phyloP scores from a whole-genome alignment of 2,888 invertebrate species.

The Phanerotoma sp. region DNA sequence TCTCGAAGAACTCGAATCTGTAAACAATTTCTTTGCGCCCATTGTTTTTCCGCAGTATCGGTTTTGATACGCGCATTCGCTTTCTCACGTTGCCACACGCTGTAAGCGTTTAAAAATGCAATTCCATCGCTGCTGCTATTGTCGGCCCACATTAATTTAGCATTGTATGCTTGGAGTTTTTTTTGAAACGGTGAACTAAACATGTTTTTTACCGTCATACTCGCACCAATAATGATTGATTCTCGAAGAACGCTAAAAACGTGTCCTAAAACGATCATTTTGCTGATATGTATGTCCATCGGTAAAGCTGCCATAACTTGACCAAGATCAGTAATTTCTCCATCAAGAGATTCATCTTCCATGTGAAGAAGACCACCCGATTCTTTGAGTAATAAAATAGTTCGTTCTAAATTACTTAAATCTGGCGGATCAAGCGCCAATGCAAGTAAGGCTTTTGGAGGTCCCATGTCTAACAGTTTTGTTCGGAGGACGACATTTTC shows the following conservation, averaged over 20 bases:
- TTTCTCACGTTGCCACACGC: constrained; percentile 72
- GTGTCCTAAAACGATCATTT: constrained; percentile 83
- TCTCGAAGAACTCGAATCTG: constrained; percentile 74
- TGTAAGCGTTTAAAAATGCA: constrained; percentile 77
- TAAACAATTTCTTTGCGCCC: constrained; percentile 72
- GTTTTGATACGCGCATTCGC: constrained; percentile 63
- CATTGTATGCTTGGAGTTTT: constrained; percentile 70
- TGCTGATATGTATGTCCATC: constrained; percentile 77
- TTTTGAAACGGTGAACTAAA: constrained; percentile 75
- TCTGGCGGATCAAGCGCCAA: constrained; percentile 87
- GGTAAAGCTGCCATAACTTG: constrained; percentile 80
- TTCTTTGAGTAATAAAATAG: constrained; percentile 84
- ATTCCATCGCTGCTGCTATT: constrained; percentile 84
- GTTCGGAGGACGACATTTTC: constrained; percentile 77
- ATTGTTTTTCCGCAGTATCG: constrained; percentile 60
- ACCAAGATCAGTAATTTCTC: constrained; percentile 86
- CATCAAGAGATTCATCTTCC: constrained; percentile 67
- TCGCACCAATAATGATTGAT: constrained; percentile 83
- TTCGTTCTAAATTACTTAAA: constrained; percentile 75
- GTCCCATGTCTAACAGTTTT: constrained; percentile 80
- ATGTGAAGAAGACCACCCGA: constrained; percentile 74
- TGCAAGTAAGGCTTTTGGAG: constrained; percentile 77
- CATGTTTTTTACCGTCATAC: constrained; percentile 77
- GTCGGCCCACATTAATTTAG: constrained; percentile 79
- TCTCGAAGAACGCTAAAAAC: constrained; percentile 84